Evolutionary conservation across 2,113 vertebrate genomes (phyloP).

Genomic region (Sprattus sprattus): DNA sequence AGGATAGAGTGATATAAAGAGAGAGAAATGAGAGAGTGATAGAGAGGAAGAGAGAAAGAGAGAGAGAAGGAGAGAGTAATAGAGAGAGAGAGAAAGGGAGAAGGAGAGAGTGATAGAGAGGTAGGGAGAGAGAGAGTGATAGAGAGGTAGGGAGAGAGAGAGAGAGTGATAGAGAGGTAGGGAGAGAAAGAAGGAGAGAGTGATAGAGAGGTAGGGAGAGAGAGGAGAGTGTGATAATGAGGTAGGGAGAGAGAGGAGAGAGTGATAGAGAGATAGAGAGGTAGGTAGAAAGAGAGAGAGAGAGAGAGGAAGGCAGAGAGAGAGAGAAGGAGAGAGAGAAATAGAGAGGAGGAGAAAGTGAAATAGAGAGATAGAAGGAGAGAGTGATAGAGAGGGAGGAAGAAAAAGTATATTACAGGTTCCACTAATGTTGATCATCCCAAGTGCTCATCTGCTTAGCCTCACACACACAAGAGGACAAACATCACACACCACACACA

Average conservation of each 20-base stretch:
- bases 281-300: not conserved
- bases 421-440: too few species aligned
- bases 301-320: not conserved
- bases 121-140: not conserved
- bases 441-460: too few species aligned
- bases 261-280: not conserved
- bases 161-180: not conserved
- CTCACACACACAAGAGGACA: too few species aligned
- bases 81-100: too few species aligned
- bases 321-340: not conserved
- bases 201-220: not conserved
- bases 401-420: too few species aligned
- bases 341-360: not conserved
- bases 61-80: not conserved
- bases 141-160: not conserved
- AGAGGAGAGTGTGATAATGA: not conserved
- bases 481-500: not conserved
- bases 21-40: not conserved
- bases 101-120: not conserved
- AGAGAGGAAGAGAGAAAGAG: not conserved
- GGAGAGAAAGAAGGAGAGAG: not conserved
- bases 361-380: not conserved
- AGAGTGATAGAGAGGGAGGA: too few species aligned
- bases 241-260: not conserved
- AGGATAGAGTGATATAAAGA: not conserved